Base-by-base conservation (phyloP, 2,113 vertebrate species). In the Sorex araneus region DNA sequence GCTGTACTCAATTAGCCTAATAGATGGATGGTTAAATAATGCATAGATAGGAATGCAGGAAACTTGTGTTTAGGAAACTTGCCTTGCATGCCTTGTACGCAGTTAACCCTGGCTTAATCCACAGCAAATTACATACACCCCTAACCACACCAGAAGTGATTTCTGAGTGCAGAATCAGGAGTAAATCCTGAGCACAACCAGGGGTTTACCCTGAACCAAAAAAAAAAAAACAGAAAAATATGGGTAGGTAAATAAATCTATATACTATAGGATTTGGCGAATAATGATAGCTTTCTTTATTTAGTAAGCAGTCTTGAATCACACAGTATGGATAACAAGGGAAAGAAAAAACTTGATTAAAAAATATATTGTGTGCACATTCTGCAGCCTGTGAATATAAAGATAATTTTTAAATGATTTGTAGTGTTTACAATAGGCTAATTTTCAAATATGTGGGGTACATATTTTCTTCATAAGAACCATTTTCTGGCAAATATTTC, bases 401-500 rank as follows among this genome's bases (percentile, higher is more conserved):
- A 86, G 7, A 36, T 60, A 86, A 32, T 77, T 84, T 83, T 90
- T 66, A 94, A 93, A 80, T 95, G 79, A 94, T 90, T 92, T 94
- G 30, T 89, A 76, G 13, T 92, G 80, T 90, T 90, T 67, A 92
- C 23, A 40, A 83, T 75, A 88, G 71, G 25, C 11, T 84, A 91
- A 92, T 93, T 83, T 94, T 93, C 71, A 89, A 74, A 84, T 92
- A 94, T 80, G 90, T 77, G 23, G 50, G 66, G 54, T 67, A 70
- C 28, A 83, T 60, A 80, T 74, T 86, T 94, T 95, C 50, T 94
- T 92, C 54, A 87, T 75, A 90, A 93, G 85, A 94, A 47, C 10
- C 45, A 84, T 69, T 94, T 94, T 8, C 84, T 71, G 15, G 75
- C 9, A 96, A 95, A 92, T 92, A 75, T 90, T 95, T 89, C 73